phyloP scores from a whole-genome alignment of 2,888 invertebrate species.

The Cephus rjabovi region DNA sequence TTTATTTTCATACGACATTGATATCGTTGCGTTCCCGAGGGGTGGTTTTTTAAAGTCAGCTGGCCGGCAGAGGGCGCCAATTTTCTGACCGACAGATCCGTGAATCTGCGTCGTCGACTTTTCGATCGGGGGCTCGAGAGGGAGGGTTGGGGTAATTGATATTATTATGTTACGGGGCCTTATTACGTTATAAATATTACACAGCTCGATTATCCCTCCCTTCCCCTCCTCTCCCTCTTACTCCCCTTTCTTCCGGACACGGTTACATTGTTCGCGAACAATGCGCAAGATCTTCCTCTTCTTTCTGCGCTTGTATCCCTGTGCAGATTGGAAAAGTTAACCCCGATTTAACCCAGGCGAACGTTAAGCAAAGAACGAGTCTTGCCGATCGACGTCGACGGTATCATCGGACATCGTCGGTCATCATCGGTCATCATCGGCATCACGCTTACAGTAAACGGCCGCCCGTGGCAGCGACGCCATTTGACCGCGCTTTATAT shows the following conservation, averaged over 20 bases:
- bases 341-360: constrained; percentile 41
- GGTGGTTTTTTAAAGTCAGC: constrained; percentile 20
- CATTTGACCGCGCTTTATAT: background rate
- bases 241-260: constrained; percentile 49
- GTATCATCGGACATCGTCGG: background rate
- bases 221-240: background rate
- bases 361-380: constrained; percentile 30
- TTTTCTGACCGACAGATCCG: constrained; percentile 56
- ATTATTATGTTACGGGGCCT: constrained; percentile 54
- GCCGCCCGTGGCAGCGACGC: constrained; percentile 1
- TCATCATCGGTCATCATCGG: background rate
- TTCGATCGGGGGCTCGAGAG: background rate
- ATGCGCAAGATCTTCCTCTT: constrained; percentile 29
- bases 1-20: background rate
- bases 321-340: constrained; percentile 31
- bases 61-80: constrained; percentile 29
- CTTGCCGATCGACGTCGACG: background rate
- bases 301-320: constrained; percentile 7
- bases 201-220: constrained; percentile 48
- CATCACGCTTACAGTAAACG: background rate
- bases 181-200: constrained; percentile 61
- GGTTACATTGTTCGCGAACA: constrained; percentile 49
- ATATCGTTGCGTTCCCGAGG: background rate
- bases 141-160: constrained; percentile 50
- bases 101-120: constrained; percentile 41